phyloP scores from a whole-genome alignment of 1,140 invertebrate genomes.

The Cydia pomonella region DNA sequence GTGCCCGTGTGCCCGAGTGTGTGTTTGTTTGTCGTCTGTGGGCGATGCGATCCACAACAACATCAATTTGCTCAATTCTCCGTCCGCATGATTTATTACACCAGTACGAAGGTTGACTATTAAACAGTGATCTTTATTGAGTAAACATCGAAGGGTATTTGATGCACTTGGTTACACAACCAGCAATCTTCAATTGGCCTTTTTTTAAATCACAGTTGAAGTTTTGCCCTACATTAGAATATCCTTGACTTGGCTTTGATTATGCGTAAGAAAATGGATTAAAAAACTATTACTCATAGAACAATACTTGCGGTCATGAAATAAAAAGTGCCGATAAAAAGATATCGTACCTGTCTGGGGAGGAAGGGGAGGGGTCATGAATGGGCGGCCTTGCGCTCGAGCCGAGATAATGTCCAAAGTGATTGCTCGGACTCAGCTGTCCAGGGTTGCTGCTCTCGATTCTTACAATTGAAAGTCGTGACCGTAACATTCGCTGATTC shows the following conservation, averaged over 20 bases:
- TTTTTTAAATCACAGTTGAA: background rate
- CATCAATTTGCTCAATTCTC: constrained; percentile 28
- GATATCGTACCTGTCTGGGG: background rate
- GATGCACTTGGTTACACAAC: background rate
- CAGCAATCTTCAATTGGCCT: background rate
- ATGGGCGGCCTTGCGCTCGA: constrained; percentile 1
- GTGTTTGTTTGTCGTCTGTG: constrained; percentile 17
- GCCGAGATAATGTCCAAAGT: background rate
- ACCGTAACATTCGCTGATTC: background rate
- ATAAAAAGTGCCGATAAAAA: constrained; percentile 27
- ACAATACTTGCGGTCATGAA: constrained; percentile 10
- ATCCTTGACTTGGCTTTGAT: constrained; percentile 1
- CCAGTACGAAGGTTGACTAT: constrained; percentile 11
- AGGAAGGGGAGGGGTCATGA: background rate
- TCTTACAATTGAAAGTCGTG: background rate
- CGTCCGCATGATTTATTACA: constrained; percentile 7
- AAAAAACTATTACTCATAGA: constrained; percentile 18
- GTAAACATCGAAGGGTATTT: background rate
- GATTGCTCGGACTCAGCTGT: background rate
- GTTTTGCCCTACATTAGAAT: background rate
- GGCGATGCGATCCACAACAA: background rate
- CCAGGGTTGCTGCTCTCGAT: constrained; percentile 7
- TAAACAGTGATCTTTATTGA: constrained; percentile 13
- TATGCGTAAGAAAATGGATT: constrained; percentile 22
- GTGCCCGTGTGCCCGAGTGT: background rate